Evolutionary conservation across 1,140 invertebrate species (phyloP).

Genomic region (Limonius californicus): DNA sequence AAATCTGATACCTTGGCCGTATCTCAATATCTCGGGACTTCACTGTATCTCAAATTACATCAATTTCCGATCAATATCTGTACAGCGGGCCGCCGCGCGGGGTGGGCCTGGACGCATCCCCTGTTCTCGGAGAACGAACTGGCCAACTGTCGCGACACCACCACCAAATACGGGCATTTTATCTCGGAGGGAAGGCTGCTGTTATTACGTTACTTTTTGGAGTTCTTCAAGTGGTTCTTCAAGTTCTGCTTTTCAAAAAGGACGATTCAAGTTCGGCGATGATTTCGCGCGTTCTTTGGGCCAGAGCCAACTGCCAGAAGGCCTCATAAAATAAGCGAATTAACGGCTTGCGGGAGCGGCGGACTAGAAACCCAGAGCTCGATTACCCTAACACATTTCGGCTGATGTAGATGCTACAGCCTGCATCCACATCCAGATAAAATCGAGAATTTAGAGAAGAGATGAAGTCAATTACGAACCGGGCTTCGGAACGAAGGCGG

Average conservation of each 20-base stretch:
- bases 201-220: constrained; percentile 28
- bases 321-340: constrained; percentile 15
- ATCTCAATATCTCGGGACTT: constrained; percentile 27
- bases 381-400: constrained; percentile 13
- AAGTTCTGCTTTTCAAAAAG: constrained; percentile 24
- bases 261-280: constrained; percentile 2
- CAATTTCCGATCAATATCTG: constrained; percentile 36
- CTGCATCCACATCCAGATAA: constrained; percentile 9
- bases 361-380: constrained; percentile 12
- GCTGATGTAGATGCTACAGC: constrained; percentile 9
- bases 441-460: constrained; percentile 5
- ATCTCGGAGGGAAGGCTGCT: constrained; percentile 17
- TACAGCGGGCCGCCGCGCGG: constrained; percentile 13
- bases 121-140: constrained; percentile 1
- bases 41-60: constrained; percentile 37
- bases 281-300: constrained; percentile 14
- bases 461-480: constrained; percentile 3
- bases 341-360: constrained; percentile 8
- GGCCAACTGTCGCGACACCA: constrained; percentile 22
- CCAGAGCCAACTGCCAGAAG: constrained; percentile 7
- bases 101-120: constrained; percentile 18
- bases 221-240: constrained; percentile 23
- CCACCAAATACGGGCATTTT: constrained; percentile 23
- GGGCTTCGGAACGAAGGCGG: background rate
- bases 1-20: constrained; percentile 17